These are phyloP conservation scores for Temnopleurus reevesii DNA, from an alignment of 53 echinoderm and acorn worm species.

Conservation along the genomic window DNA sequence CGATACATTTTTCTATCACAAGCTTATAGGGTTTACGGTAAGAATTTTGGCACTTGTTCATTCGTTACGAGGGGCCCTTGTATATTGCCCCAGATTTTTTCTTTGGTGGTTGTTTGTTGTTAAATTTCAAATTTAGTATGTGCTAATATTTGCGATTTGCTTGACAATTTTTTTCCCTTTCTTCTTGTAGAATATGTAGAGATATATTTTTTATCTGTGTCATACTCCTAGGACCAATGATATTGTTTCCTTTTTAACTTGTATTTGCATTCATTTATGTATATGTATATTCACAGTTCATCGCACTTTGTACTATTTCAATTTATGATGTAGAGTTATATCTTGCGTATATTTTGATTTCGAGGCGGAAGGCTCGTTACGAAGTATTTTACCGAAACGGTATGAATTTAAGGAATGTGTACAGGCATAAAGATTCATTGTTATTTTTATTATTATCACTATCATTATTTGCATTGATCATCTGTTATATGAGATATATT, in stretches of 20 bases:
- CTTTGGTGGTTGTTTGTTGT: background rate
- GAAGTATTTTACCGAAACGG: conserved; percentile 21
- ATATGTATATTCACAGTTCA: conserved; percentile 51
- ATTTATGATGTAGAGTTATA: conserved; percentile 56
- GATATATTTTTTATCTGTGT: conserved; percentile 47
- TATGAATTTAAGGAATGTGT: background rate
- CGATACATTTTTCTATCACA: conserved; percentile 12
- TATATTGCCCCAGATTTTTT: background rate
- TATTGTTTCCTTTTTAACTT: conserved; percentile 56
- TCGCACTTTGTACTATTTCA: conserved; percentile 54
- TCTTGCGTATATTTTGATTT: conserved; percentile 35
- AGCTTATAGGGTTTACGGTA: background rate
- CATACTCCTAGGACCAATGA: conserved; percentile 49
- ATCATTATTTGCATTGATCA: background rate
- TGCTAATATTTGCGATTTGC: background rate
- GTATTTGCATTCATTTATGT: conserved; percentile 61
- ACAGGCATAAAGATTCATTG: conserved; percentile 23
- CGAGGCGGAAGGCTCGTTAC: background rate
- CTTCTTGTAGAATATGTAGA: conserved; percentile 53
- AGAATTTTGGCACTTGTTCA: background rate
- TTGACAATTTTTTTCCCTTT: background rate
- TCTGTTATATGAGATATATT: conserved; percentile 22
- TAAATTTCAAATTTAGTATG: background rate
- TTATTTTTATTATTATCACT: conserved; percentile 17
- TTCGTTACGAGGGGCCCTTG: background rate